Percentiles rank a stretch among this genome's conserved stretches.
phyloP scores from a whole-genome alignment of 2,888 invertebrate genomes.

The Drosophila silvestris region DNA sequence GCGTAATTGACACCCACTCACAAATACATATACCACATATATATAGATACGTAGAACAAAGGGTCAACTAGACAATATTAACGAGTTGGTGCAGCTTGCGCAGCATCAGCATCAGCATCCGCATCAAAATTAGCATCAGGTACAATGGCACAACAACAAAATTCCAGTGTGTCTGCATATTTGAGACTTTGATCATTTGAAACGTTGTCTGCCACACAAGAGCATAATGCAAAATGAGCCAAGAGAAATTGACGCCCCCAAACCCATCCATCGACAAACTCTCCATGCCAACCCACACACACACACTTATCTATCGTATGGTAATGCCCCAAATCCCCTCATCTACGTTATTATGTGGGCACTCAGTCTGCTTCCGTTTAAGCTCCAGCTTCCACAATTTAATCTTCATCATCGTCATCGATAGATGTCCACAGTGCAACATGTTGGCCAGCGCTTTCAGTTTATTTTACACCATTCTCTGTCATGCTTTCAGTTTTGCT shows the following conservation, averaged over 20 bases:
- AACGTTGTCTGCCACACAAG: slow-evolving; percentile 46
- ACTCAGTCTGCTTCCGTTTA: slow-evolving; percentile 28
- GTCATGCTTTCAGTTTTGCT: not conserved
- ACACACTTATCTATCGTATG: slow-evolving; percentile 39
- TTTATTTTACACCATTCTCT: slow-evolving; percentile 26
- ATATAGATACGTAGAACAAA: not conserved
- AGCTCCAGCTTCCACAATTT: slow-evolving; percentile 53
- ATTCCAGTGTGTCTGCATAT: slow-evolving; percentile 77
- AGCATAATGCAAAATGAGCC: slow-evolving; percentile 38
- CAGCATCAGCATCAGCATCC: slow-evolving; percentile 1
- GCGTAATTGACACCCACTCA: slow-evolving; percentile 60
- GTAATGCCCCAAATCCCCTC: slow-evolving; percentile 49
- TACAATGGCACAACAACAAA: slow-evolving; percentile 35
- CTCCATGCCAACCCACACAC: not conserved
- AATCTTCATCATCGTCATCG: slow-evolving; percentile 61
- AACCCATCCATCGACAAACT: not conserved
- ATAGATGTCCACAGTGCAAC: slow-evolving; percentile 50
- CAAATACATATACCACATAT: slow-evolving; percentile 5
- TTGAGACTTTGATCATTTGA: slow-evolving; percentile 76
- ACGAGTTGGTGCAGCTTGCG: slow-evolving; percentile 1
- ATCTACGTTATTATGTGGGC: slow-evolving; percentile 63
- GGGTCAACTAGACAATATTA: slow-evolving; percentile 37
- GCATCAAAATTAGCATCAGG: slow-evolving; percentile 18
- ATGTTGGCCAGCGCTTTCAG: slow-evolving; percentile 60
- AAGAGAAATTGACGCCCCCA: slow-evolving; percentile 13